These are phyloP conservation scores for Pangasianodon gigas DNA, from an alignment of 2,113 vertebrate genomes.

Conservation along the genomic window DNA sequence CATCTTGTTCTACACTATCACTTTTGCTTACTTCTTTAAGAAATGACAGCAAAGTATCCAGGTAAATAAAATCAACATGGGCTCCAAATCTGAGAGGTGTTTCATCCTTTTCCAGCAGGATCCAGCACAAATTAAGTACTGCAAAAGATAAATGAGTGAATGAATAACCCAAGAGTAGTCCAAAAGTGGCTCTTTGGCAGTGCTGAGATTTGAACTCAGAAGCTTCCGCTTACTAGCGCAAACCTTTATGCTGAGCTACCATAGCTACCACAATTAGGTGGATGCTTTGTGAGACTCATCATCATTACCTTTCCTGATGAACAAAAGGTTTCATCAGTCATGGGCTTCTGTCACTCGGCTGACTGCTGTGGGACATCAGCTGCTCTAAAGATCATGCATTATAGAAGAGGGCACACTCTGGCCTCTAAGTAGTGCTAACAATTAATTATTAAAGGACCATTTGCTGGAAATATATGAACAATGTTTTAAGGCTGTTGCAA, in stretches of 20 bases:
- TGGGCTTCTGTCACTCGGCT: slow-evolving; percentile 55
- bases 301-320: background rate
- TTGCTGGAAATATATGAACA: slow-evolving; percentile 62
- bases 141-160: background rate
- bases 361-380: slow-evolving; percentile 56
- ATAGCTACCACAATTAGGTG: background rate
- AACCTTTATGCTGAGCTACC: background rate
- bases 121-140: background rate
- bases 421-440: slow-evolving; percentile 63
- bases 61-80: background rate
- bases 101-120: background rate
- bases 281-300: background rate
- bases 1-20: background rate
- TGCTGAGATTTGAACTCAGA: background rate
- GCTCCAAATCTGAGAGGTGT: background rate
- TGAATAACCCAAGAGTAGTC: background rate
- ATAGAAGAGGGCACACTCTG: slow-evolving; percentile 68
- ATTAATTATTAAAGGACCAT: slow-evolving; percentile 69
- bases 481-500: slow-evolving; percentile 21
- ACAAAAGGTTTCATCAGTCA: slow-evolving; percentile 16
- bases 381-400: slow-evolving; percentile 70
- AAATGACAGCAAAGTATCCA: background rate
- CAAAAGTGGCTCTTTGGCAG: background rate
- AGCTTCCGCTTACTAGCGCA: background rate
- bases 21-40: background rate